A percentile compares a stretch with the other conserved stretches of the same genome.
Conservation (phyloP, 2,888 invertebrate species). For the Platypus cylindrus region DNA sequence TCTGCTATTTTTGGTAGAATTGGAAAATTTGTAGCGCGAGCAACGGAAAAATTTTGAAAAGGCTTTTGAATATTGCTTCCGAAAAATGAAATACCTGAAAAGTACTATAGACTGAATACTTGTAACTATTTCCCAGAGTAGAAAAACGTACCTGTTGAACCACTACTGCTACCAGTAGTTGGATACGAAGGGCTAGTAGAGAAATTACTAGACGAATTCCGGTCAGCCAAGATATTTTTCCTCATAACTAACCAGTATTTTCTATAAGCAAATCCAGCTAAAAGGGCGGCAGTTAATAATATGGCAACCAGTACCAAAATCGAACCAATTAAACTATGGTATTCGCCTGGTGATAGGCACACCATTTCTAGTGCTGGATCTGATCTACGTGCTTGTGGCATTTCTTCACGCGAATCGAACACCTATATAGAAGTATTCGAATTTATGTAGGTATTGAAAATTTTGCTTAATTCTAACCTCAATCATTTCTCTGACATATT, state of each 20-base stretch:
- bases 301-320: slow-evolving; percentile 63
- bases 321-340: slow-evolving; percentile 71
- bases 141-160: slow-evolving; percentile 32
- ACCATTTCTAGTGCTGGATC: slow-evolving; percentile 56
- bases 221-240: slow-evolving; percentile 49
- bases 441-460: too few species aligned
- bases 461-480: slow-evolving; percentile 49
- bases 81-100: slow-evolving; percentile 48
- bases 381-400: slow-evolving; percentile 51
- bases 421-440: slow-evolving; percentile 41
- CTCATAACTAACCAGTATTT: slow-evolving; percentile 66
- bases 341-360: slow-evolving; percentile 72
- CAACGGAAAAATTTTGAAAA: slow-evolving; percentile 25
- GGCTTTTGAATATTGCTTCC: slow-evolving; percentile 57
- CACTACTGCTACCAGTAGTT: slow-evolving; percentile 34
- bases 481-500: slow-evolving; percentile 81
- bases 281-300: slow-evolving; percentile 57
- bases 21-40: slow-evolving; percentile 26
- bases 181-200: slow-evolving; percentile 33
- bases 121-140: neutral
- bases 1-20: slow-evolving; percentile 23
- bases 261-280: slow-evolving; percentile 63
- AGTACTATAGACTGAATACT: too few species aligned
- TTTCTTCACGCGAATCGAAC: slow-evolving; percentile 65
- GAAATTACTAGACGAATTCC: slow-evolving; percentile 24